Conservation (phyloP, 2,113 vertebrate species). For the Sula dactylatra region DNA sequence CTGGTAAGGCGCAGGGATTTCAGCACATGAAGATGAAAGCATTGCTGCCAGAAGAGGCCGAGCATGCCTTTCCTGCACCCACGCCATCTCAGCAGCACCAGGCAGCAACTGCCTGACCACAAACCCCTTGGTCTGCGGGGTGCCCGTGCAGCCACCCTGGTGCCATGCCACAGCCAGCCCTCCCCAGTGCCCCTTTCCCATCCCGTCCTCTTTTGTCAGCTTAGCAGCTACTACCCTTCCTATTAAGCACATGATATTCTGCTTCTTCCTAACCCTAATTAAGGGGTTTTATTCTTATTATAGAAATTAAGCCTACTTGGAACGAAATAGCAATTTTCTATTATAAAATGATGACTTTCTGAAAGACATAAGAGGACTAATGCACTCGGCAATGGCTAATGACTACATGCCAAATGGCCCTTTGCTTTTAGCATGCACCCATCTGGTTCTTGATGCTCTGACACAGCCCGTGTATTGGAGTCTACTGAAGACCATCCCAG, state of each 20-base stretch:
- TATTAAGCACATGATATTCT: not conserved
- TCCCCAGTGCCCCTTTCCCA: accelerated
- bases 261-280: not conserved
- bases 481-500: not conserved
- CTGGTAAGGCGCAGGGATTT: accelerated
- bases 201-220: accelerated
- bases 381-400: not conserved
- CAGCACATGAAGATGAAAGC: not conserved
- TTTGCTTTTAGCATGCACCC: not conserved
- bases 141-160: accelerated
- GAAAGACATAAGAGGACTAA: slow-evolving; percentile 30
- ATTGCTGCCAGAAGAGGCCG: not conserved
- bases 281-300: not conserved
- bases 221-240: not conserved
- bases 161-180: accelerated
- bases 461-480: accelerated
- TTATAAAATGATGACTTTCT: slow-evolving; percentile 12
- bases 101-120: accelerated
- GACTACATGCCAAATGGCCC: not conserved
- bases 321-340: slow-evolving; percentile 47
- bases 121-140: accelerated
- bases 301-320: slow-evolving; percentile 31
- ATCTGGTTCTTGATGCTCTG: not conserved
- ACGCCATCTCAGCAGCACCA: accelerated
- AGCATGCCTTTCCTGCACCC: accelerated